phyloP scores from a whole-genome alignment of 2,888 invertebrate species.

The Caenorhabditis becei region DNA sequence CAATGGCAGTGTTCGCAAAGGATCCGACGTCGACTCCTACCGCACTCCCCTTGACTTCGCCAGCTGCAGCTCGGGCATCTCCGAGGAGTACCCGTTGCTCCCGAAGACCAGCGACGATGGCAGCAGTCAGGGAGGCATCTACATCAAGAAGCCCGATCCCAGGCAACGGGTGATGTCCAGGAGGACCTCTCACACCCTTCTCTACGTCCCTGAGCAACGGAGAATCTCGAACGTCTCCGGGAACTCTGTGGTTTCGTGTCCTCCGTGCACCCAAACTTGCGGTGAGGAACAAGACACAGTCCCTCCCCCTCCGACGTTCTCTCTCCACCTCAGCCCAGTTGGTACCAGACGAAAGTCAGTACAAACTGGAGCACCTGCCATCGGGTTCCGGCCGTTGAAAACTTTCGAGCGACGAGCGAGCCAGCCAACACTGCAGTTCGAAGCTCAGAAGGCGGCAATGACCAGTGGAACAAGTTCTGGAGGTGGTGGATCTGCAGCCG shows the following conservation, averaged over 20 bases:
- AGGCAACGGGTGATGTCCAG: constrained; percentile 67
- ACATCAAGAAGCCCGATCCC: constrained; percentile 71
- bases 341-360: constrained; percentile 73
- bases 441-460: constrained; percentile 35
- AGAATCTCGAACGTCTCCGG: constrained; percentile 77
- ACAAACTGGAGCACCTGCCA: constrained; percentile 79
- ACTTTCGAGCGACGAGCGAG: constrained; percentile 78
- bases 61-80: constrained; percentile 47
- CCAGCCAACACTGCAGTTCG: constrained; percentile 74
- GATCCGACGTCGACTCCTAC: constrained; percentile 50
- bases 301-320: constrained; percentile 55
- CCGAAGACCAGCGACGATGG: constrained; percentile 28
- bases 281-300: constrained; percentile 66
- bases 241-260: constrained; percentile 75
- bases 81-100: constrained; percentile 47
- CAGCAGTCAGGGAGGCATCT: constrained; percentile 44
- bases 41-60: constrained; percentile 51
- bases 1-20: constrained; percentile 54
- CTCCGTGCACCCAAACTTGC: constrained; percentile 66
- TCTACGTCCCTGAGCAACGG: constrained; percentile 77
- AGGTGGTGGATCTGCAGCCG: constrained; percentile 15
- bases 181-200: constrained; percentile 76
- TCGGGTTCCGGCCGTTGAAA: constrained; percentile 76
- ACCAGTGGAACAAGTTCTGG: constrained; percentile 47
- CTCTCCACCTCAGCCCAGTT: constrained; percentile 65